Conservation (phyloP, 2,797 vertebrate genomes). For the Chelidonichthys spinosus region DNA sequence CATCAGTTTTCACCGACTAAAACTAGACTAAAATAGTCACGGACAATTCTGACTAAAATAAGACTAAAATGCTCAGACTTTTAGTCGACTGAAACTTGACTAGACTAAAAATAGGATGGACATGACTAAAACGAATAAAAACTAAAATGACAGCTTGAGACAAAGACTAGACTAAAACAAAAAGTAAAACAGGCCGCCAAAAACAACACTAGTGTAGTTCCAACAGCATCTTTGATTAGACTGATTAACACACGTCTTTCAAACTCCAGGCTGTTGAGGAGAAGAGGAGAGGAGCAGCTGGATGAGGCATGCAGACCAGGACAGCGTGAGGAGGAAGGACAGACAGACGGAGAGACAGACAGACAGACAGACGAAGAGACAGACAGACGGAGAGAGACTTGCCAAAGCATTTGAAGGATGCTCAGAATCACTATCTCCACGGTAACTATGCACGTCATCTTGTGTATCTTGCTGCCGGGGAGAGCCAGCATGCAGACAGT, state of each 20-base stretch:
- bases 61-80: no score
- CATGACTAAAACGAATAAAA: no score
- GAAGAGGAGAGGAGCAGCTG: neutral
- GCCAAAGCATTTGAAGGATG: slow-evolving; percentile 85
- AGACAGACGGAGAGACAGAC: slow-evolving; percentile 62
- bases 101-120: no score
- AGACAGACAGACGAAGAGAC: slow-evolving; percentile 77
- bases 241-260: neutral
- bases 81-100: no score
- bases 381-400: slow-evolving; percentile 79
- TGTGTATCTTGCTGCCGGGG: slow-evolving; percentile 89
- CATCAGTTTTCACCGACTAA: no score
- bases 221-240: neutral
- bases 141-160: no score
- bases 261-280: neutral
- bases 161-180: no score
- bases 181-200: no score
- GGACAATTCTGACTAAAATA: no score
- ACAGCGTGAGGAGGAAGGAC: slow-evolving; percentile 2
- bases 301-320: slow-evolving; percentile 16
- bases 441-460: slow-evolving; percentile 92
- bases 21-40: no score
- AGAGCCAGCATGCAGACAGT: slow-evolving; percentile 72
- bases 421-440: slow-evolving; percentile 87
- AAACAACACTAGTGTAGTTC: no score